These are phyloP conservation scores for Papilio glaucus DNA, from an alignment of 1,140 invertebrate species.

Conservation along the genomic window DNA sequence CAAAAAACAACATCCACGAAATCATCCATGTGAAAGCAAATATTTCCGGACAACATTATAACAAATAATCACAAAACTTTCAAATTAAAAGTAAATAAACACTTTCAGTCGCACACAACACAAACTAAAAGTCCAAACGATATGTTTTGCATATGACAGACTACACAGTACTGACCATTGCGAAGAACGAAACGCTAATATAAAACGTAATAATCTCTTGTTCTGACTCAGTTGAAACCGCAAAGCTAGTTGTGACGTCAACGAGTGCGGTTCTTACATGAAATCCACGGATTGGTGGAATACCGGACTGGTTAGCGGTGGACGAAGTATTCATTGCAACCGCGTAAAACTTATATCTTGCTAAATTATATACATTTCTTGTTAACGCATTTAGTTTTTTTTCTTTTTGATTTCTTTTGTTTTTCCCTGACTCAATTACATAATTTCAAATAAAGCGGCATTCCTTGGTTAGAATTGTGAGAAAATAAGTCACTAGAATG, in stretches of 20 bases:
- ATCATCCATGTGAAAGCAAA: conserved; percentile 68
- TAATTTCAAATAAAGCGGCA: too few species aligned
- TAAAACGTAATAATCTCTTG: conserved; percentile 35
- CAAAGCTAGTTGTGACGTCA: conserved; percentile 34
- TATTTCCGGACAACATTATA: conserved; percentile 65
- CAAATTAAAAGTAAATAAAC: conserved; percentile 41
- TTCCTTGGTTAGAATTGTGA: too few species aligned
- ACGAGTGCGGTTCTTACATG: conserved; percentile 25
- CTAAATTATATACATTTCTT: not conserved
- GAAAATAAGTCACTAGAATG: too few species aligned
- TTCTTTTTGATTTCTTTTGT: not conserved
- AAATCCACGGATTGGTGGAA: conserved; percentile 32
- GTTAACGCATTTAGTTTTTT: not conserved
- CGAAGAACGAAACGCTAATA: conserved; percentile 29
- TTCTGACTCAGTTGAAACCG: conserved; percentile 38
- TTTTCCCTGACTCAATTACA: not conserved
- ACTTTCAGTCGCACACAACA: conserved; percentile 36
- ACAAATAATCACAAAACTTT: conserved; percentile 39
- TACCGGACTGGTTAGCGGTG: conserved; percentile 33
- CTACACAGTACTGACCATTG: conserved; percentile 30
- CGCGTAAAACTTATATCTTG: not conserved
- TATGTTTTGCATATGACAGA: conserved; percentile 18
- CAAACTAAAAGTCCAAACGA: not conserved
- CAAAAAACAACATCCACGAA: conserved; percentile 77
- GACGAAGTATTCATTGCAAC: conserved; percentile 13